These are phyloP conservation scores for Amphiprion ocellaris DNA, from an alignment of 2,113 vertebrate species.

Conservation along the genomic window DNA sequence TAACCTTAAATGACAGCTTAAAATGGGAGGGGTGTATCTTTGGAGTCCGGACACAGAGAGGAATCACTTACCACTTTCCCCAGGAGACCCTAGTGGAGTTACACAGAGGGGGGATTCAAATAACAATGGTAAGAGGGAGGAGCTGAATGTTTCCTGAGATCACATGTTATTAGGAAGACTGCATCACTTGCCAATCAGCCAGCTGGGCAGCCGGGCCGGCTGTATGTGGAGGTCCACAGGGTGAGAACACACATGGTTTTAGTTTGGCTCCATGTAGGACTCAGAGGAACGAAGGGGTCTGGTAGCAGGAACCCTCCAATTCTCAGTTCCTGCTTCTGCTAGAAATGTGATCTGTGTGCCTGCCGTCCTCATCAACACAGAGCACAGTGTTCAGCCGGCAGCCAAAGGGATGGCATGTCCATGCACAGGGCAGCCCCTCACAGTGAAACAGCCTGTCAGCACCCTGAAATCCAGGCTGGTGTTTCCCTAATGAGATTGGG, in stretches of 20 bases:
- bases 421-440: constrained; percentile 63
- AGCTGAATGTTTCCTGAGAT: constrained; percentile 79
- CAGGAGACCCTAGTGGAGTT: constrained; percentile 63
- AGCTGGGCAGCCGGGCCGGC: constrained; percentile 51
- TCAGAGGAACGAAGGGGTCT: constrained; percentile 78
- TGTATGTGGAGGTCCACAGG: constrained; percentile 66
- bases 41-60: constrained; percentile 73
- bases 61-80: constrained; percentile 75
- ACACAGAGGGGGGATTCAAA: constrained; percentile 70
- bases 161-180: constrained; percentile 74
- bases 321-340: constrained; percentile 84
- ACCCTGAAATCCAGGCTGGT: constrained; percentile 56
- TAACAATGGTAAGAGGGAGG: constrained; percentile 72
- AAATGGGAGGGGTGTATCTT: constrained; percentile 60
- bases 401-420: constrained; percentile 61
- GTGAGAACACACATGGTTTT: constrained; percentile 85
- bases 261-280: constrained; percentile 80
- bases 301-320: constrained; percentile 82
- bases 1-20: constrained; percentile 73
- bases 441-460: constrained; percentile 72
- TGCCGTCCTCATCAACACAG: constrained; percentile 68
- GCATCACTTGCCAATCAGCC: constrained; percentile 64
- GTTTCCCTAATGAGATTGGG: constrained; percentile 63
- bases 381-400: constrained; percentile 66
- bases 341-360: constrained; percentile 75